Evolutionary conservation across 2,888 invertebrate genomes (phyloP).

Genomic region (Acanthosoma haemorrhoidale): DNA sequence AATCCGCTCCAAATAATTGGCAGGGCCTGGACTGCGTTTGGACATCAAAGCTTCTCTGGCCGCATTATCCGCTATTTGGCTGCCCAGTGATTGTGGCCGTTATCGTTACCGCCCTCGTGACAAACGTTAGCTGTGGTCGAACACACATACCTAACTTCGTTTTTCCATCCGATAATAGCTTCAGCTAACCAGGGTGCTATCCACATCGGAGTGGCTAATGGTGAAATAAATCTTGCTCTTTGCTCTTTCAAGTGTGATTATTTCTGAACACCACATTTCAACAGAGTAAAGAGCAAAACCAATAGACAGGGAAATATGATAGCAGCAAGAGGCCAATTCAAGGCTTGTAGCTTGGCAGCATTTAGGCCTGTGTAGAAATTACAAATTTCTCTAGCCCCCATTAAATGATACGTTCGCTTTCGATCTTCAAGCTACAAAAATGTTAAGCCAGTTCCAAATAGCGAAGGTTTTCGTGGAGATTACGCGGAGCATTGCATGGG

Average conservation of each 20-base stretch:
- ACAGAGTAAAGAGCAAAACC: neutral
- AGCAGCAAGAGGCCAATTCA: neutral
- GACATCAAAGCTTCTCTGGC: slow-evolving; percentile 9
- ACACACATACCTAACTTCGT: neutral
- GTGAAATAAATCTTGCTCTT: neutral
- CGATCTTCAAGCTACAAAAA: too few species aligned
- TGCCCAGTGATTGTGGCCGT: slow-evolving; percentile 3
- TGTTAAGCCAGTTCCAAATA: too few species aligned
- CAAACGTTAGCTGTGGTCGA: neutral
- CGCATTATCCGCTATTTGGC: neutral
- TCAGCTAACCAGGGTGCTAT: neutral
- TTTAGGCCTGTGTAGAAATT: too few species aligned
- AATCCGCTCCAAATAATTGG: slow-evolving; percentile 25
- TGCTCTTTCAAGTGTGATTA: neutral
- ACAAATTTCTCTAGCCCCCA: too few species aligned
- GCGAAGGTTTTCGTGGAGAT: too few species aligned
- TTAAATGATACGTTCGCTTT: too few species aligned
- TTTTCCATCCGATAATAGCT: neutral
- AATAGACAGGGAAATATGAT: neutral
- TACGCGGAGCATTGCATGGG: too few species aligned
- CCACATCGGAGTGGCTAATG: neutral
- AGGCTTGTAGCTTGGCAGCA: too few species aligned
- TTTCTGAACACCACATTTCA: too few species aligned
- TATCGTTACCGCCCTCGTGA: neutral
- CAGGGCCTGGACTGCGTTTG: too few species aligned